Percentiles rank a stretch among this genome's conserved stretches.
phyloP scores from a whole-genome alignment of 2,888 invertebrate species.

The Apodemia arnacis region DNA sequence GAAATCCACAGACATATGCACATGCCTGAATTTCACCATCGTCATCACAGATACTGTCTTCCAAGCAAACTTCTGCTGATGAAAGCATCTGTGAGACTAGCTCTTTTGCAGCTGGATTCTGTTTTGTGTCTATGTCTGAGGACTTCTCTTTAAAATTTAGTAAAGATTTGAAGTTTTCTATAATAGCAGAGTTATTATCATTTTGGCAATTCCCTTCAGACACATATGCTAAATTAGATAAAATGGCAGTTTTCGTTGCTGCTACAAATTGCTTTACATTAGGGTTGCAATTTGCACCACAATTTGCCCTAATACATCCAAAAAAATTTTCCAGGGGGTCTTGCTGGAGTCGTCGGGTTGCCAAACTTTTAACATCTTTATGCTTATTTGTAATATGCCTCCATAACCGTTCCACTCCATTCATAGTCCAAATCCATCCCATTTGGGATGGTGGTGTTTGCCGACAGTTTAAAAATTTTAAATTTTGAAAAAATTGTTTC shows the following conservation, averaged over 20 bases:
- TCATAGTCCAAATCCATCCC: constrained; percentile 65
- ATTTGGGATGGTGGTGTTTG: constrained; percentile 55
- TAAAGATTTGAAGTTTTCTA: not conserved
- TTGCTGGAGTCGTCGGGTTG: constrained; percentile 77
- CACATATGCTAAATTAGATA: constrained; percentile 40
- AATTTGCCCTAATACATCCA: constrained; percentile 64
- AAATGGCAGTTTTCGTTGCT: constrained; percentile 43
- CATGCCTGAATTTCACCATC: constrained; percentile 26
- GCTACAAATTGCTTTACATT: constrained; percentile 76
- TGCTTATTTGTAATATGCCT: constrained; percentile 36
- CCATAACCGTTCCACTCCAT: constrained; percentile 54
- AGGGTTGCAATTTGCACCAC: constrained; percentile 82
- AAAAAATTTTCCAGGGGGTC: constrained; percentile 80
- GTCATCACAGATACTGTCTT: constrained; percentile 9
- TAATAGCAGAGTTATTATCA: constrained; percentile 27
- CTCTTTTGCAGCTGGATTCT: not conserved
- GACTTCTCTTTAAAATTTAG: not conserved
- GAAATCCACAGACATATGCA: constrained; percentile 29
- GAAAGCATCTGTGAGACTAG: constrained; percentile 1
- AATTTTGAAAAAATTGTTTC: not conserved
- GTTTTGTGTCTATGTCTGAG: constrained; percentile 10
- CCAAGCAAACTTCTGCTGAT: constrained; percentile 11
- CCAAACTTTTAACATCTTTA: constrained; percentile 61
- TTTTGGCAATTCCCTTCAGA: constrained; percentile 56
- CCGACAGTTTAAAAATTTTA: constrained; percentile 40